phyloP scores from a whole-genome alignment of 2,113 vertebrate genomes.

The Chloebia gouldiae region DNA sequence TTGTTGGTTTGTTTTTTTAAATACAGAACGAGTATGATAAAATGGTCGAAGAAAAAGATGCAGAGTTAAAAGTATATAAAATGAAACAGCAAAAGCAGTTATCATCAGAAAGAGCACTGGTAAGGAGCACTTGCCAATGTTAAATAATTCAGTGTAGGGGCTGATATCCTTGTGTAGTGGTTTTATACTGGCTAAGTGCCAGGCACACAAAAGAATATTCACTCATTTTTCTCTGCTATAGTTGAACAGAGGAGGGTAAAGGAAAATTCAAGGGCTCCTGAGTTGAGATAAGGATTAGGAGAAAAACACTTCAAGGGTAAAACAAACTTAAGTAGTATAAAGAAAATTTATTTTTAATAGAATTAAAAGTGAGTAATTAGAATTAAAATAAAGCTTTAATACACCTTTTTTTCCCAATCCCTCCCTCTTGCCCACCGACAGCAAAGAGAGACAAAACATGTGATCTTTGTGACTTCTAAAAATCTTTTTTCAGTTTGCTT shows the following conservation, averaged over 20 bases:
- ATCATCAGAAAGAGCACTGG: neutral
- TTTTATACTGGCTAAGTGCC: neutral
- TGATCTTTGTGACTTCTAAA: neutral
- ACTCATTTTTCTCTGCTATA: neutral
- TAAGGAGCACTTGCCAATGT: neutral
- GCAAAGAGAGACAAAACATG: neutral
- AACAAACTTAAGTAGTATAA: neutral
- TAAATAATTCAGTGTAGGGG: neutral
- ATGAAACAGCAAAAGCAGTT: constrained; percentile 67
- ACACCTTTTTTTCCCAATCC: neutral
- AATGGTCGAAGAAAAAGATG: constrained; percentile 88
- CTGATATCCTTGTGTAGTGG: neutral
- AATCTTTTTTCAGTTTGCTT: neutral
- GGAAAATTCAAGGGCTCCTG: neutral
- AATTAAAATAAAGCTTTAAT: neutral
- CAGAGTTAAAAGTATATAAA: constrained; percentile 81
- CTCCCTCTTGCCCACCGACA: neutral
- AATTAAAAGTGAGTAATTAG: neutral
- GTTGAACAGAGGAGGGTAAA: neutral
- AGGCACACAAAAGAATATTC: neutral
- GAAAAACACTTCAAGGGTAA: neutral
- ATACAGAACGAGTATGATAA: constrained; percentile 88
- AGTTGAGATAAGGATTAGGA: neutral
- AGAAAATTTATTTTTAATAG: neutral
- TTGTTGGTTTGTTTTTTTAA: neutral